These are phyloP conservation scores for Cheilosia impressa DNA, from an alignment of 2,888 invertebrate species.

Conservation along the genomic window DNA sequence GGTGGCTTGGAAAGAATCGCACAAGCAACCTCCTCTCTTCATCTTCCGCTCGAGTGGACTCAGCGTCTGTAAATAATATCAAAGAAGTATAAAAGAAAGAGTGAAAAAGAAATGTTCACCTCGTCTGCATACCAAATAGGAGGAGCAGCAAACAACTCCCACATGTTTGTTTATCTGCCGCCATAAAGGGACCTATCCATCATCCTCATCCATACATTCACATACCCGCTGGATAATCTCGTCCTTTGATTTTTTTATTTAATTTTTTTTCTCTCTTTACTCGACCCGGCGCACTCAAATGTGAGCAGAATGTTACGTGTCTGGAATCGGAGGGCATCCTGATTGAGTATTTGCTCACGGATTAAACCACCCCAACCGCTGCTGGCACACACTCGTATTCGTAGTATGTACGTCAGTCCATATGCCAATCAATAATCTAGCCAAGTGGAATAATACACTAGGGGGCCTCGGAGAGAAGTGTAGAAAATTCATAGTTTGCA, in stretches of 20 bases:
- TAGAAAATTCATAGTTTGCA: conserved; percentile 65
- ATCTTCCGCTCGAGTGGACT: conserved; percentile 64
- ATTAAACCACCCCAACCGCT: conserved; percentile 54
- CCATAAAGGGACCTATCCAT: conserved; percentile 71
- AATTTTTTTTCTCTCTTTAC: conserved; percentile 30
- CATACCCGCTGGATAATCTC: conserved; percentile 48
- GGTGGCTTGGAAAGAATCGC: conserved; percentile 3
- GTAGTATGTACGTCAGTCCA: neutral
- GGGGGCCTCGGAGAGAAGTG: conserved; percentile 22
- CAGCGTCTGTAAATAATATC: conserved; percentile 72
- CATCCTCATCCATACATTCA: conserved; percentile 37
- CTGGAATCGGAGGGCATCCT: conserved; percentile 67
- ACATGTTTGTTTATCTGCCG: conserved; percentile 69
- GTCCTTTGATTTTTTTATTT: conserved; percentile 67
- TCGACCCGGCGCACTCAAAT: conserved; percentile 58
- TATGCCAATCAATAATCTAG: conserved; percentile 68
- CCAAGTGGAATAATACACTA: conserved; percentile 60
- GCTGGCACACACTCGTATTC: neutral
- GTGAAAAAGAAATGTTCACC: conserved; percentile 18
- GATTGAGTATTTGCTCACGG: conserved; percentile 73
- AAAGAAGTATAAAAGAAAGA: conserved; percentile 33
- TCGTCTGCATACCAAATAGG: conserved; percentile 68
- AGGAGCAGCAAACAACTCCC: conserved; percentile 56
- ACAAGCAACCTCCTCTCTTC: conserved; percentile 45
- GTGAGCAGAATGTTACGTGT: conserved; percentile 72